Evolutionary conservation across 1,140 invertebrate species (phyloP).

Genomic region (honey bee (Apis mellifera)): DNA sequence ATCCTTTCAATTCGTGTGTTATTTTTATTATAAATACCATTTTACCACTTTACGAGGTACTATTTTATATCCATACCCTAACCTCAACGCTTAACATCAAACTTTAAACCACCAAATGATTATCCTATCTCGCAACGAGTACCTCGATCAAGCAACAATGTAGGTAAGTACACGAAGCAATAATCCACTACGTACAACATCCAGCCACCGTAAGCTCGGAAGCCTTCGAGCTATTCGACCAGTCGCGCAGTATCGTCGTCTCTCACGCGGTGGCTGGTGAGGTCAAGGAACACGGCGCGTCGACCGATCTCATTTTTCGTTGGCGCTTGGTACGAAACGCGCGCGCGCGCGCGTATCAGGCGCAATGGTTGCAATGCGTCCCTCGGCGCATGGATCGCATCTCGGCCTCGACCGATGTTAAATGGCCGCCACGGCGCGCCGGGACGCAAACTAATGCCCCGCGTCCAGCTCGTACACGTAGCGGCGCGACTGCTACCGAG

Average conservation of each 20-base stretch:
- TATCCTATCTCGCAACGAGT: too few species aligned
- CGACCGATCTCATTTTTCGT: conserved; percentile 44
- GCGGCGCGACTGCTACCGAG: conserved; percentile 66
- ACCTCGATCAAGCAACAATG: too few species aligned
- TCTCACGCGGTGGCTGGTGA: not conserved
- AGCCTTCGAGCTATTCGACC: not conserved
- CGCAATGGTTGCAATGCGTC: conserved; percentile 4
- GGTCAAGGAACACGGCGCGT: conserved; percentile 19
- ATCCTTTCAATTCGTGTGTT: too few species aligned
- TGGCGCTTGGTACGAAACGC: conserved; percentile 3
- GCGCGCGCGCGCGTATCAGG: conserved; percentile 21
- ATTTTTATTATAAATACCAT: too few species aligned
- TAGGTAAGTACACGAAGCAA: too few species aligned
- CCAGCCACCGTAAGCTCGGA: not conserved
- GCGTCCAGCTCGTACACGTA: conserved; percentile 65
- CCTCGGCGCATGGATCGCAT: conserved; percentile 59
- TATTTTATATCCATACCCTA: too few species aligned
- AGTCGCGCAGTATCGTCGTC: not conserved
- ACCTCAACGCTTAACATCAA: too few species aligned
- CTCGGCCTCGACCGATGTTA: conserved; percentile 77
- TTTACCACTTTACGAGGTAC: too few species aligned
- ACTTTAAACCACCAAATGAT: too few species aligned
- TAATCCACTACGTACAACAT: not conserved
- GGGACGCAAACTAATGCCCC: conserved; percentile 79
- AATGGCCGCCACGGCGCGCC: conserved; percentile 77